Evolutionary conservation across 1,140 invertebrate genomes (phyloP).

Genomic region (Batillaria attramentaria): DNA sequence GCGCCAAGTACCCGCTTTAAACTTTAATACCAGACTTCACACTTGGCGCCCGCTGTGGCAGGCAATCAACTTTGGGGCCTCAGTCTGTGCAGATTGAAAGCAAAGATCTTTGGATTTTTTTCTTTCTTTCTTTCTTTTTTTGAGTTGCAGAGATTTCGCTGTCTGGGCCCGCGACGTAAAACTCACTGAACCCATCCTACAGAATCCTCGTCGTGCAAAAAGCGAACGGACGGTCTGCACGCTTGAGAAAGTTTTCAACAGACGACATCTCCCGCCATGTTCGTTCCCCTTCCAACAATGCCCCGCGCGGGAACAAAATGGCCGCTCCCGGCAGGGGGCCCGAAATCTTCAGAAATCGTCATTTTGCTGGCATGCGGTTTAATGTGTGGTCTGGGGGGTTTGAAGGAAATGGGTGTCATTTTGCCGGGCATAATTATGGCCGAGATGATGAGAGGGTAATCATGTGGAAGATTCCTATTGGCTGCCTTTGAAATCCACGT

Average conservation of each 20-base stretch:
- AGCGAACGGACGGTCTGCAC: neutral
- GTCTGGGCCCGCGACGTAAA: neutral
- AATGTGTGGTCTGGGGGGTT: constrained; percentile 14
- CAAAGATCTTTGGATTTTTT: too few relatives aligned
- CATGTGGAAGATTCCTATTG: neutral
- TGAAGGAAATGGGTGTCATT: constrained; percentile 14
- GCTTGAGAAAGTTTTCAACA: neutral
- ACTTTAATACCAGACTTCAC: too few relatives aligned
- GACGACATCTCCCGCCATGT: neutral
- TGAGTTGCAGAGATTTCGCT: neutral
- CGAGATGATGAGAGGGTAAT: neutral
- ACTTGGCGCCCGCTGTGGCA: too few relatives aligned
- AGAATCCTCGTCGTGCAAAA: neutral
- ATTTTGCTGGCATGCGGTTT: neutral
- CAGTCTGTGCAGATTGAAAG: too few relatives aligned
- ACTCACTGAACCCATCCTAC: neutral
- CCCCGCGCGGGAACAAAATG: constrained; percentile 5
- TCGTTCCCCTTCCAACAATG: constrained; percentile 1
- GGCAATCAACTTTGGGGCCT: too few relatives aligned
- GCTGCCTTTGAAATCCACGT: neutral
- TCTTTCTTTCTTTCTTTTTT: too few relatives aligned
- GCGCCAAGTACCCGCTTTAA: too few relatives aligned
- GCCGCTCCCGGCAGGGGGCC: neutral
- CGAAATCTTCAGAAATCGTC: neutral
- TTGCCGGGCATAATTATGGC: neutral